Conservation (phyloP, 2,888 invertebrate genomes). For the Argyra leucocephala region DNA sequence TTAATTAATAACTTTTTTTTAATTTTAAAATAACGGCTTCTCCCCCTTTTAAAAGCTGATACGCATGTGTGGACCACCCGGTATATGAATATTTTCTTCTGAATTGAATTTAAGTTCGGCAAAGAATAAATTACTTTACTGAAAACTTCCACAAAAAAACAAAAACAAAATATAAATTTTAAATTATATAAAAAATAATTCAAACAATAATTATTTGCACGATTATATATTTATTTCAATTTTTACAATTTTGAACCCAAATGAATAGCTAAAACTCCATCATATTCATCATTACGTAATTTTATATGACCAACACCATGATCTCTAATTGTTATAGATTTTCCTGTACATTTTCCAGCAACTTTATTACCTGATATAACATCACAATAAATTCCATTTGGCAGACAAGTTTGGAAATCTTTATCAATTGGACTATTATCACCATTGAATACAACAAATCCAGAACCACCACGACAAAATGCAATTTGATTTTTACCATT, state of each 20-base stretch:
- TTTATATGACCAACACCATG: constrained; percentile 33
- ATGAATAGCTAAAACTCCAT: constrained; percentile 66
- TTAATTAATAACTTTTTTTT: too few relatives aligned
- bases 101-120: too few relatives aligned
- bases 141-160: too few relatives aligned
- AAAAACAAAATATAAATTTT: too few relatives aligned
- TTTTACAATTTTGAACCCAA: constrained; percentile 29
- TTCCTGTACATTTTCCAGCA: constrained; percentile 34
- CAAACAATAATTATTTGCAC: neutral
- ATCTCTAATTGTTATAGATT: constrained; percentile 30
- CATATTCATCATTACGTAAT: constrained; percentile 36
- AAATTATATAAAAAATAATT: neutral
- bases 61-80: too few relatives aligned
- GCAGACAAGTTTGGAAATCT: constrained; percentile 55
- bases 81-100: too few relatives aligned
- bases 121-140: too few relatives aligned
- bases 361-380: constrained; percentile 61
- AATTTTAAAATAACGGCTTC: too few relatives aligned
- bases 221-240: neutral
- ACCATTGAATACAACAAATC: constrained; percentile 68
- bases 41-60: too few relatives aligned
- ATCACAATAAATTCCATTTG: constrained; percentile 75
- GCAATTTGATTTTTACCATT: constrained; percentile 74
- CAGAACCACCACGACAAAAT: constrained; percentile 67
- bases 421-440: constrained; percentile 52